phyloP scores from a whole-genome alignment of 2,113 vertebrate species.

The Trogon surrucura region DNA sequence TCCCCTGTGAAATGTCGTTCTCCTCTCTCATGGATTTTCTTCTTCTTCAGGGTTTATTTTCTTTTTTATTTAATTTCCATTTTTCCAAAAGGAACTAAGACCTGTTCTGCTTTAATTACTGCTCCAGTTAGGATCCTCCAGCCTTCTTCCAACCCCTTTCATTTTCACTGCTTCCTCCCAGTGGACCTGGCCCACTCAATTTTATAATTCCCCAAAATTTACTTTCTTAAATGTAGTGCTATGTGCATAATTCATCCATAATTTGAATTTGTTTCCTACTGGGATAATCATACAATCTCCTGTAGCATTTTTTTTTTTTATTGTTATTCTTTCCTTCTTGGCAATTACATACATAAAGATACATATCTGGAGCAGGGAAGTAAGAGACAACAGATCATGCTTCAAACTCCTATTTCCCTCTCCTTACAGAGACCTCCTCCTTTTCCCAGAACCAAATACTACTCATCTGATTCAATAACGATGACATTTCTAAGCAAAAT shows the following conservation, averaged over 20 bases:
- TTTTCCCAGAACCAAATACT: background rate
- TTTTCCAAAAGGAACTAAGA: conserved; percentile 30
- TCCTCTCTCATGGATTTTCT: background rate
- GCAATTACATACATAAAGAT: background rate
- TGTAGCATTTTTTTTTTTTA: background rate
- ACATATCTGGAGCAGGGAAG: background rate
- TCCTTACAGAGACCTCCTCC: background rate
- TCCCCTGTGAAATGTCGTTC: background rate
- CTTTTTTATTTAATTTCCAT: background rate
- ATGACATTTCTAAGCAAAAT: background rate
- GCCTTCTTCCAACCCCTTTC: conserved; percentile 15
- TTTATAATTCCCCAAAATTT: conserved; percentile 46
- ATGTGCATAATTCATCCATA: conserved; percentile 3
- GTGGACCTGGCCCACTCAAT: conserved; percentile 14
- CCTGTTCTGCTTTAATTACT: conserved; percentile 33
- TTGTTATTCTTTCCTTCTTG: background rate
- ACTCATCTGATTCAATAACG: background rate
- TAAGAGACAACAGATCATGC: background rate
- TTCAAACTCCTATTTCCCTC: background rate
- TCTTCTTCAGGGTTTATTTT: background rate
- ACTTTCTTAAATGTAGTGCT: conserved; percentile 17
- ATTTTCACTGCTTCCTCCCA: conserved; percentile 46
- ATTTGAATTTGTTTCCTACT: conserved; percentile 16
- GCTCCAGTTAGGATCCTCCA: background rate
- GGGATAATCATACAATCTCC: background rate